Base-by-base conservation (phyloP, 2,888 invertebrate species). In the Bembecia ichneumoniformis region DNA sequence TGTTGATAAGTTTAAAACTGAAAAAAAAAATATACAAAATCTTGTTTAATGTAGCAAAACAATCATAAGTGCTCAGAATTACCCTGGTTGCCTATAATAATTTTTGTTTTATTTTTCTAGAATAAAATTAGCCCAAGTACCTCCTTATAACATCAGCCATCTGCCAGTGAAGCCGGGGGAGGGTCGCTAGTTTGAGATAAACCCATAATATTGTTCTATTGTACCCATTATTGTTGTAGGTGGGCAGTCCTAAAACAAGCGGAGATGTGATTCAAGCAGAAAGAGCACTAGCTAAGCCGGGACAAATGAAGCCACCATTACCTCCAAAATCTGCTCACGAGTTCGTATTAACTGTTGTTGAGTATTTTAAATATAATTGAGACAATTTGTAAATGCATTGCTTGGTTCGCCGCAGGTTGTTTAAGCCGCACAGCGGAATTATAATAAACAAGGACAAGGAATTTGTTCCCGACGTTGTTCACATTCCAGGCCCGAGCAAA, bases 391-490 rank as follows among this genome's bases (percentile, higher is more conserved):
- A 28, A 15, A 16, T 46, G 7, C 34, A 28, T 28, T 28, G 28
- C 7, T 28, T 28, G 28, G 28, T 28, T 47, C 3, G 35, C 81
- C 78, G 52, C 71, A 87, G 86, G 0, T 57, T 84, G 36, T 77
- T 66, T 55, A 74, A 71, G 56, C 80, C 86, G 2, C 84, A 83
- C 56, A 87, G 86, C 54, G 86, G 84, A 11, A 73, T 87, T 15
- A 58, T 84, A 11, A 62, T 86, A 15, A 86, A 87, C 53, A 65
- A 60, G 52, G 76, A 79, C 47, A 65, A 63, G 46, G 58, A 67
- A 2, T 86, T 64, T 51, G 74, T 71, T 14, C 82, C 83, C 1
- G 75, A 83, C 3, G 73, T 74, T 1, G 73, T 76, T 1, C 57
- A 64, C 49, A 51, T 71, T n/a, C 73, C 77, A 4, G 81, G 81